Base-by-base conservation (phyloP, 2,797 vertebrate genomes). In the Pangasius djambal region DNA sequence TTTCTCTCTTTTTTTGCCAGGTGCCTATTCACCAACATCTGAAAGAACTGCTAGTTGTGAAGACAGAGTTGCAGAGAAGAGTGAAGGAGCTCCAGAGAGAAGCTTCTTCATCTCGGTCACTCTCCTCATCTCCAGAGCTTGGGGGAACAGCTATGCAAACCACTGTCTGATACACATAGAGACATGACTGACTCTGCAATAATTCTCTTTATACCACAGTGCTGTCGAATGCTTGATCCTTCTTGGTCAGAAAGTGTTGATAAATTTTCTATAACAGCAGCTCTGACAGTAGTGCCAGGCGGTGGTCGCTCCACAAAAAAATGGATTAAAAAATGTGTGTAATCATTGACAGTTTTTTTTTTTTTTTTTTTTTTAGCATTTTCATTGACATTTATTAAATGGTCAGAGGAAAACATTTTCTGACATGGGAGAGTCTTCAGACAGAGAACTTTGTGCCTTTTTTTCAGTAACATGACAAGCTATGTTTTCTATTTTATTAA, bases 21-120 rank as follows among this genome's bases (percentile, higher is more conserved):
- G 97, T 98, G 91, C 98, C 98, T 6, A 96, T 98, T 88, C 97
- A 99, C 92, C 98, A 98, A 94, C 97, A 96, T n/a, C 94, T 98
- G 22, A 98, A 98, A 92, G 98, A 99, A 69, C 95, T 99, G 59
- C 95, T 99, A 82, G 92, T 96, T 37, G 92, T 98, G 86, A 94
- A 97, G 74, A 93, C 96, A 0, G 98, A 99, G 93, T 96, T 99
- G 1, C 97, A 98, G 95, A 97, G 96, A 95, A 97, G 96, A 86
- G 97, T 98, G 83, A 97, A 98, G 63, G 98, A 98, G 88, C 89
- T 99, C 85, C 97, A 98, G 89, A 95, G 96, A 57, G 97, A 99
- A 87, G 95, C 96, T 25, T 94, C 96, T 0, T 93, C 96, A 0
- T 94, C 97, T 0, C 96, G 95, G 7, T 97, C 97, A 4, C 91